Evolutionary conservation across 2,888 invertebrate genomes (phyloP), one percentile per base, ranked within the genome.

Genomic region (Conus canariensis): DNA sequence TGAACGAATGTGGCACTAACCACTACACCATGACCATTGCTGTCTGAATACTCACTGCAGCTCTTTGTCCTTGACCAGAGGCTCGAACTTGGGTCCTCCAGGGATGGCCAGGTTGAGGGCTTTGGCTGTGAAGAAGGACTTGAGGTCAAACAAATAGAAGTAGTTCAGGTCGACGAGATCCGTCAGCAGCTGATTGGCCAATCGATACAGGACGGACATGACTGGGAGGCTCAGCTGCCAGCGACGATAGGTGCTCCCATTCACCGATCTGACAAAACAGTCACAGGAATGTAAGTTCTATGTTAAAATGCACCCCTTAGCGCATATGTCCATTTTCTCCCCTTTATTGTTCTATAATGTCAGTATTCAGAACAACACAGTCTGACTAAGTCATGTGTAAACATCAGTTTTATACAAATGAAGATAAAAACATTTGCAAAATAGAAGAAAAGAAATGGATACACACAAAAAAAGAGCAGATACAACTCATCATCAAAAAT

Each of bases 101-200:
- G 99, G 99, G 95, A 99, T 99, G 1, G 99, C 99, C 98, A 99
- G 99, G 96, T 99, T 99, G 90, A 99, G 97, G 7, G 99, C 99
- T 96, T 99, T 99, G 0, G 99, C 99, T 1, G 99, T 99, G 96
- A 99, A 99, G 97, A 99, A 99, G 95, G 99, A 99, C 97, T 99
- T 99, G 25, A 99, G 98, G 96, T 99, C 99, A 96, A 99, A 99
- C 6, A 99, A 97, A 96, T 99, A 99, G 97, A 99, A 99, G 96
- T 99, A 99, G 96, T 99, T 99, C 92, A 98, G 98, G 97, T 99
- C 99, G 0, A 99, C 99, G 92, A 99, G 97, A 97, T 99, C 99
- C 19, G 99, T 99, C 74, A 99, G 97, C 90, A 99, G 97, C 96
- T 99, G 99, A 97, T 99, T 99, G 0, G 99, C 99, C 92, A 99